Evolutionary conservation across 2,797 vertebrate species (phyloP).

Genomic region (Tamandua tetradactyla): DNA sequence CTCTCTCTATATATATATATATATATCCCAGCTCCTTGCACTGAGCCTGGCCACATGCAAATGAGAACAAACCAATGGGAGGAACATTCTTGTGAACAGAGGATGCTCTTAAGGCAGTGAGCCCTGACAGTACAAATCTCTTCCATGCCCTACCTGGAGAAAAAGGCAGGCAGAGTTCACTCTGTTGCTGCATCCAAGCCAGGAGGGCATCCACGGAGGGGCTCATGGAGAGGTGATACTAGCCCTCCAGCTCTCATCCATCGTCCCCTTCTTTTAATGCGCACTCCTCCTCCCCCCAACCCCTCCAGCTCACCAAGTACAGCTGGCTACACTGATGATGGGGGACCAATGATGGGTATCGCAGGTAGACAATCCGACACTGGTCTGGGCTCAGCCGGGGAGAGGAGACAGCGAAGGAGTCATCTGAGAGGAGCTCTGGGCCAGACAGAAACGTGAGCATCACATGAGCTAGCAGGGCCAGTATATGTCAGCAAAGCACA

Average conservation of each 20-base stretch:
- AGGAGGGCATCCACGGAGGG: not conserved
- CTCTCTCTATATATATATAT: no score
- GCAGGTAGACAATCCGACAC: conserved; percentile 94
- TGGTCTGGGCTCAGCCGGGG: conserved; percentile 96
- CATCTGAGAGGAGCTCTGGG: conserved; percentile 92
- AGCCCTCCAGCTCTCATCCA: not conserved
- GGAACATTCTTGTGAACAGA: not conserved
- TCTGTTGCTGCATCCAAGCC: not conserved
- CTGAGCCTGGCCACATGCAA: not conserved
- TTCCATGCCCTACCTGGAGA: not conserved
- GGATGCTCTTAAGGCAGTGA: not conserved
- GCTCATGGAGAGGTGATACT: not conserved
- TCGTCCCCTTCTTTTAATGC: not conserved
- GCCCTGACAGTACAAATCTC: not conserved
- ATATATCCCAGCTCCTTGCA: not conserved
- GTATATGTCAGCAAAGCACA: not conserved
- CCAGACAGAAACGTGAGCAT: not conserved
- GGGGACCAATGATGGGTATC: conserved; percentile 89
- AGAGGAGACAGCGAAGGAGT: conserved; percentile 89
- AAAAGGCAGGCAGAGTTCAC: not conserved
- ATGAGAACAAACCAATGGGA: not conserved
- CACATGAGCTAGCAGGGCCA: not conserved
- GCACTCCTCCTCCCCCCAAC: no score
- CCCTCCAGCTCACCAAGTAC: conserved; percentile 89
- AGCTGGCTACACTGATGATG: conserved; percentile 94